Evolutionary conservation across 2,113 vertebrate species (phyloP), one percentile per base, ranked within the genome.

Genomic region (Psittacus erithacus): DNA sequence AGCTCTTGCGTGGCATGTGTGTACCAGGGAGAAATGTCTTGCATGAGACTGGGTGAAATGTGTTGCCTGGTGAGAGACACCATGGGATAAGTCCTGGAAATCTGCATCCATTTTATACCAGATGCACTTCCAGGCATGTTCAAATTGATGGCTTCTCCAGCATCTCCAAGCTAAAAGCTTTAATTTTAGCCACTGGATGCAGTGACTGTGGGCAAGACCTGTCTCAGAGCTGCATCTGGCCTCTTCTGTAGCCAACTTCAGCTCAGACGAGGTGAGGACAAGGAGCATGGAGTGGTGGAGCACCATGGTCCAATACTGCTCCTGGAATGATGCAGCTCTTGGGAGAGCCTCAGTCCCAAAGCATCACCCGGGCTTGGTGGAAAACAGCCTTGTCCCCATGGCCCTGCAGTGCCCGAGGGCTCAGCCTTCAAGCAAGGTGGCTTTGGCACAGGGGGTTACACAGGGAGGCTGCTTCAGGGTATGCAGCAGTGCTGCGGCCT

Each of bases 231-330:
- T 67, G 70, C 25, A 13, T 49, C 31, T 27, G 41, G 25, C 29
- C 64, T 31, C 55, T 55, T 49, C 73, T 64, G 29, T 67, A 73
- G 43, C 23, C 50, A 41, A 19, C 39, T 73, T 46, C 55, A 31
- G 55, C 17, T 19, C 18, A 25, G 33, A 7, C 23, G 4, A 6
- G 33, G 41, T 2, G 24, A 43, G 49, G 59, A 50, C 2, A 0
- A 27, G 69, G 35, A 52, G 22, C 1, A 2, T 0, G 14, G 39
- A 9, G 28, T 52, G 46, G 19, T 3, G 3, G 70, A 62, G 23
- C 63, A 49, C 9, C 0, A 0, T 4, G 10, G 10, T 77, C 64
- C 2, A 1, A 27, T 8, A 3, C 31, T 33, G 31, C 22, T 69
- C 4, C 65, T 55, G 17, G 18, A 39, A 39, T 12, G 57, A 19